A percentile compares a stretch with the other conserved stretches of the same genome.
Conservation (phyloP, 2,113 vertebrate species). For the Psilopogon haemacephalus region DNA sequence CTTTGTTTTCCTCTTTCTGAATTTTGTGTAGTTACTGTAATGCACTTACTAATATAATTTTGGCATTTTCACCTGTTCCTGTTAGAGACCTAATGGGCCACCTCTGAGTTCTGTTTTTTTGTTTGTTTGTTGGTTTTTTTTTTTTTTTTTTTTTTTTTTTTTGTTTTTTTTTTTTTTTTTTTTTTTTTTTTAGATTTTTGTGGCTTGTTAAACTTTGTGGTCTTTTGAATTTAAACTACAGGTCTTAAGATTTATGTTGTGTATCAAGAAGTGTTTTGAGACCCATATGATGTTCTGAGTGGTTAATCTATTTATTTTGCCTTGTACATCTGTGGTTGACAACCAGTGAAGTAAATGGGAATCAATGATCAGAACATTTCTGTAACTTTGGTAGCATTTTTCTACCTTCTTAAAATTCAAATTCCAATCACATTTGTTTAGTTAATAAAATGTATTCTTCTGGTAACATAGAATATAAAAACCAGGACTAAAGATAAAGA, state of each 20-base stretch:
- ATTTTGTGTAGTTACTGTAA: background rate
- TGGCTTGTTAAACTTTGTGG: background rate
- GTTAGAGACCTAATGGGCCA: background rate
- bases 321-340: background rate
- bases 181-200: background rate
- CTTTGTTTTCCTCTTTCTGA: background rate
- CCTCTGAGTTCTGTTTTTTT: background rate
- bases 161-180: background rate
- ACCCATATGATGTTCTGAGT: background rate
- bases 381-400: background rate
- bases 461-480: background rate
- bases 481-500: fast-evolving
- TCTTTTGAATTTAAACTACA: background rate
- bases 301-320: background rate
- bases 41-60: background rate
- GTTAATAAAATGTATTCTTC: background rate
- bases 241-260: background rate
- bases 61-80: background rate
- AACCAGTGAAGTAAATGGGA: background rate
- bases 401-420: background rate
- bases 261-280: background rate
- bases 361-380: background rate
- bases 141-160: background rate
- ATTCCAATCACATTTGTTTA: background rate
- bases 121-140: background rate